Conservation (phyloP, 1,140 invertebrate species). For the Drosophila miranda region DNA sequence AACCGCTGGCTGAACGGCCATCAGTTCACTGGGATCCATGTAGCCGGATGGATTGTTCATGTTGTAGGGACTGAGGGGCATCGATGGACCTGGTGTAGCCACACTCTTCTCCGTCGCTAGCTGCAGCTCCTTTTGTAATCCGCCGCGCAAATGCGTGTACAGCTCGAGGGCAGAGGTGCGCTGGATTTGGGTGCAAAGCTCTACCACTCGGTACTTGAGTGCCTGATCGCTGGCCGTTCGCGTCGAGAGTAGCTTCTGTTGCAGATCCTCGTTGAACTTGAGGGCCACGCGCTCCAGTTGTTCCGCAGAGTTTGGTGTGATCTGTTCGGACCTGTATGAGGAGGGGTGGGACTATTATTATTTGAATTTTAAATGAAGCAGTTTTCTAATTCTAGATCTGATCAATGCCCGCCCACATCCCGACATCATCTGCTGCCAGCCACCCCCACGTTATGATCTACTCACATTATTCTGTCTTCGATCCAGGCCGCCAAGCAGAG, state of each 20-base stretch:
- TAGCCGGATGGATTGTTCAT: constrained; percentile 58
- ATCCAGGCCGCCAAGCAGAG: constrained; percentile 78
- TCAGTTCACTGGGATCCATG: constrained; percentile 51
- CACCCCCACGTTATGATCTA: constrained; percentile 27
- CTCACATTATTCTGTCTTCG: constrained; percentile 81
- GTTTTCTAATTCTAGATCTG: too few relatives aligned
- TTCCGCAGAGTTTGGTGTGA: constrained; percentile 63
- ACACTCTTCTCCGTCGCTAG: constrained; percentile 72
- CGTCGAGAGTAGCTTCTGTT: constrained; percentile 69
- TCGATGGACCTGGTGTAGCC: constrained; percentile 56
- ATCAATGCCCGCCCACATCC: neutral
- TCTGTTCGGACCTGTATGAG: constrained; percentile 64
- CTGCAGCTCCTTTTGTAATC: constrained; percentile 73
- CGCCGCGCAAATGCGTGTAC: constrained; percentile 69
- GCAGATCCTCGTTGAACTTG: constrained; percentile 74
- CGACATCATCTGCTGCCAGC: constrained; percentile 1
- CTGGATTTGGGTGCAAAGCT: constrained; percentile 69
- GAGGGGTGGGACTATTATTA: neutral
- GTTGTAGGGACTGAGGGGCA: constrained; percentile 72
- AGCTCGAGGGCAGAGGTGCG: constrained; percentile 67
- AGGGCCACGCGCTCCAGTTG: constrained; percentile 62
- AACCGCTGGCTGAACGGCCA: constrained; percentile 16
- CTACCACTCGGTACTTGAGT: constrained; percentile 70
- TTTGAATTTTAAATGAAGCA: too few relatives aligned
- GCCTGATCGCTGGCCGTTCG: constrained; percentile 66